Evolutionary conservation across 2,888 invertebrate species (phyloP).

Genomic region (Macrostomum cliftonense): DNA sequence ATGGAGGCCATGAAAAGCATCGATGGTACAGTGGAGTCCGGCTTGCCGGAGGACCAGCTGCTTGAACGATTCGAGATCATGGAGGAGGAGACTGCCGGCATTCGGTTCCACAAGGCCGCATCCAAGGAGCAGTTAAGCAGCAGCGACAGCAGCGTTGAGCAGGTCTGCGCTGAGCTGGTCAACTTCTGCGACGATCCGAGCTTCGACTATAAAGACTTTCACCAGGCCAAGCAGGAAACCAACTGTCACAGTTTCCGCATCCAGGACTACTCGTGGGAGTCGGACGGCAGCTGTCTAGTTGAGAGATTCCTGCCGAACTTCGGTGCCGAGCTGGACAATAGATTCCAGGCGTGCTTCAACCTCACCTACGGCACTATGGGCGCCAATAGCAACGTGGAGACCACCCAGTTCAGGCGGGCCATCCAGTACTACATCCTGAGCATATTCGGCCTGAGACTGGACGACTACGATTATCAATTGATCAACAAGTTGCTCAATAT

Average conservation of each 20-base stretch:
- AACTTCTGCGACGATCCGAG: too few relatives aligned
- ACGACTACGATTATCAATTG: constrained; percentile 66
- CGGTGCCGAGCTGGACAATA: constrained; percentile 59
- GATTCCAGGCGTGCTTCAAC: constrained; percentile 62
- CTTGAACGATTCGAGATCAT: too few relatives aligned
- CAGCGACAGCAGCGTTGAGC: too few relatives aligned
- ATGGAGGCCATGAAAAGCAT: too few relatives aligned
- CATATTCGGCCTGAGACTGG: constrained; percentile 57
- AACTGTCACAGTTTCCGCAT: not conserved
- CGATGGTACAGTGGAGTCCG: too few relatives aligned
- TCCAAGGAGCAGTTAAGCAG: too few relatives aligned
- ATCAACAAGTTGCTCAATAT: constrained; percentile 57
- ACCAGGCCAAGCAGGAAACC: too few relatives aligned
- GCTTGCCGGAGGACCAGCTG: too few relatives aligned
- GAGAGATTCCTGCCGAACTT: constrained; percentile 63
- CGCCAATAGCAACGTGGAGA: constrained; percentile 56
- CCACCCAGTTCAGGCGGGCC: constrained; percentile 57
- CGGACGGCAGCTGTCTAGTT: constrained; percentile 64
- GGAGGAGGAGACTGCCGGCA: too few relatives aligned
- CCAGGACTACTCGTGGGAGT: constrained; percentile 73
- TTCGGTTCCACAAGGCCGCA: too few relatives aligned
- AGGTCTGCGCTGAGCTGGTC: too few relatives aligned
- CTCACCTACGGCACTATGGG: constrained; percentile 51
- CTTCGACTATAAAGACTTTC: too few relatives aligned
- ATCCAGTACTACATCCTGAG: constrained; percentile 73